A percentile compares a stretch with the other conserved stretches of the same genome.
These are phyloP conservation scores for Strigamia maritima DNA, from an alignment of 2,888 invertebrate species.

Conservation along the genomic window DNA sequence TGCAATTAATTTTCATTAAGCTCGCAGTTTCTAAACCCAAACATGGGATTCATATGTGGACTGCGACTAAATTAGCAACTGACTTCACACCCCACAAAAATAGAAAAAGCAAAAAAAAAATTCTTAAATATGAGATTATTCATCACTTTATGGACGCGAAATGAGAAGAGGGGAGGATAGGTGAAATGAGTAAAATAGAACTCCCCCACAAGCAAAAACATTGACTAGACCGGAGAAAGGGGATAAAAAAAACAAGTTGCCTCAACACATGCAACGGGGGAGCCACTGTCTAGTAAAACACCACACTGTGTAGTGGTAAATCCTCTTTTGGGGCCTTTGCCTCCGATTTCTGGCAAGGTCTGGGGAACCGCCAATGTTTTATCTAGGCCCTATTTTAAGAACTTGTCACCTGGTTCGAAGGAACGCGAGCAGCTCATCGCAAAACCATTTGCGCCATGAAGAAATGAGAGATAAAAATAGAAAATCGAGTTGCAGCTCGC, in stretches of 20 bases:
- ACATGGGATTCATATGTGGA: conserved; percentile 10
- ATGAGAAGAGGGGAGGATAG: neutral
- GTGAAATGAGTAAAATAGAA: conserved; percentile 4
- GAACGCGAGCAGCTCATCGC: conserved; percentile 24
- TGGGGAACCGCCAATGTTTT: conserved; percentile 29
- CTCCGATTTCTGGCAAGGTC: neutral
- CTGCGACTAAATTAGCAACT: conserved; percentile 15
- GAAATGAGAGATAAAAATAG: conserved; percentile 14
- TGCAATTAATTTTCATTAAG: conserved; percentile 26
- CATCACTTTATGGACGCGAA: conserved; percentile 15
- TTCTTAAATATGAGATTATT: neutral
- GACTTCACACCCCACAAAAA: conserved; percentile 12
- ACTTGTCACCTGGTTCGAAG: conserved; percentile 24
- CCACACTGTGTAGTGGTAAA: conserved; percentile 1
- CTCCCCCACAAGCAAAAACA: neutral
- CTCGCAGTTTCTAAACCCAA: neutral
- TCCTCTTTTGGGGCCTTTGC: conserved; percentile 18
- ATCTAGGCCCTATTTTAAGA: conserved; percentile 10
- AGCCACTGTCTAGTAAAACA: conserved; percentile 29
- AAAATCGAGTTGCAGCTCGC: conserved; percentile 17
- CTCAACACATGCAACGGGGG: conserved; percentile 29
- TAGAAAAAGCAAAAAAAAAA: neutral
- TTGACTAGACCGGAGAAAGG: neutral
- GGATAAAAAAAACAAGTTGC: conserved; percentile 24
- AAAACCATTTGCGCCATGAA: conserved; percentile 21